Base-by-base conservation (phyloP, 1,140 invertebrate species). In the Orchesella cincta region DNA sequence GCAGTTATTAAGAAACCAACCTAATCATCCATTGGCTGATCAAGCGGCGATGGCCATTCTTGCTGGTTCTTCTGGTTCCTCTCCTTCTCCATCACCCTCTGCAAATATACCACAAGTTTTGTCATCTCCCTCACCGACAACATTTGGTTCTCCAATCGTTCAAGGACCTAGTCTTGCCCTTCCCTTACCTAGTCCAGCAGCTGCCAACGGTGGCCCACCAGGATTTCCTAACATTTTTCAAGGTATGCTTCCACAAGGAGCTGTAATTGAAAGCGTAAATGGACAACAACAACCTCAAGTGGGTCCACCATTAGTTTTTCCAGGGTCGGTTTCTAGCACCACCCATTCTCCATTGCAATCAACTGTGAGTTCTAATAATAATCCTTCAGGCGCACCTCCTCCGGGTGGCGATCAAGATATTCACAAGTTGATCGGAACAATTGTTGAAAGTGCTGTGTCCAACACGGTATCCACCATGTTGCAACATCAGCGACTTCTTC, bases 361-460 rank as follows among this genome's bases (percentile, higher is more conserved):
- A 29, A 8, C 31, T 14, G 54, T 57, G 8, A 5, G 12, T 23
- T 18, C 12, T 23, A n/a, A n/a, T n/a, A n/a, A 46, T 46, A 8
- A 46, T 46, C 12, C 62, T 12, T 18, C 5, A 18, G 16, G 8
- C 16, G 5, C 3, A n/a, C 12, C 31, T 29, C 28, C 23, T 67
- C 62, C 31, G 31, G 62, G 1, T 2, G 33, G 33, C 31, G 3
- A 12, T 2, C 62, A 12, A 29, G 62, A 67, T 67, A 67, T 67
- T 67, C 62, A 67, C n/a, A 67, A 67, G n/a, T 33, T 67, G 31
- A 67, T 67, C n/a, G 62, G 62, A 29, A 67, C 62, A 67, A 67
- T 67, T 67, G 62, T 67, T 3, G 62, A 67, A 29, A 67, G 62
- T 67, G 62, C 62, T 2, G 62, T 67, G 14, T 31, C 28, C 31